A percentile compares a stretch with the other conserved stretches of the same genome.
phyloP scores from a whole-genome alignment of 2,113 vertebrate species.

The Synodontis membranacea region DNA sequence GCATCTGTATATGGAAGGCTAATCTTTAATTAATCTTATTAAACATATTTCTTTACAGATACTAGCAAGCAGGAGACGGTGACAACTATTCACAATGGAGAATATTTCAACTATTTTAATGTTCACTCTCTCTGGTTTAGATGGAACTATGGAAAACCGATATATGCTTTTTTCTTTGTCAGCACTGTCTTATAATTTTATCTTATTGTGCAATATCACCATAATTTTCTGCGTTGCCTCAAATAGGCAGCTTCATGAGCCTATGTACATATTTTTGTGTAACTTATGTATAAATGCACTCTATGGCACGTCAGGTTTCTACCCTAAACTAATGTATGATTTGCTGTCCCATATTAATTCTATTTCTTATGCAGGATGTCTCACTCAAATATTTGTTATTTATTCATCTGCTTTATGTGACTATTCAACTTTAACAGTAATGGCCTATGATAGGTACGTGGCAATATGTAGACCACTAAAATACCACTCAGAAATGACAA shows the following conservation, averaged over 20 bases:
- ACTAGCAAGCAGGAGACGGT: neutral
- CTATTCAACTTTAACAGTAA: constrained; percentile 45
- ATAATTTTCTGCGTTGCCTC: constrained; percentile 33
- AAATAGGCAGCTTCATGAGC: constrained; percentile 46
- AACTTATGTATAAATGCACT: constrained; percentile 61
- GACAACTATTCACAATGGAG: constrained; percentile 5
- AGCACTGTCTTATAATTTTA: constrained; percentile 41
- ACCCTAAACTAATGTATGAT: constrained; percentile 50
- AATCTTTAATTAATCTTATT: neutral
- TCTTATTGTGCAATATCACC: constrained; percentile 40
- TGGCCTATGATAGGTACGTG: constrained; percentile 52
- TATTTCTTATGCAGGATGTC: constrained; percentile 48
- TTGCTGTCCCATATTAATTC: constrained; percentile 25
- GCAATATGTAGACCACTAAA: constrained; percentile 50
- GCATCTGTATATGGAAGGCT: neutral
- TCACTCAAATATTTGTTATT: constrained; percentile 49
- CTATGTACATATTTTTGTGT: constrained; percentile 64
- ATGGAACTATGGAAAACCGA: constrained; percentile 38
- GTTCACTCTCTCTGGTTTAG: constrained; percentile 50
- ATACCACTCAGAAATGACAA: constrained; percentile 51
- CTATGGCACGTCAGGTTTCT: constrained; percentile 61
- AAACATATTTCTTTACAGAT: neutral
- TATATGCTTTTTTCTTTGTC: constrained; percentile 38
- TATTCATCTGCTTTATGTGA: constrained; percentile 50
- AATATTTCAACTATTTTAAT: constrained; percentile 38